Evolutionary conservation across 2,888 invertebrate genomes (phyloP).

Genomic region (Volucella inflata): DNA sequence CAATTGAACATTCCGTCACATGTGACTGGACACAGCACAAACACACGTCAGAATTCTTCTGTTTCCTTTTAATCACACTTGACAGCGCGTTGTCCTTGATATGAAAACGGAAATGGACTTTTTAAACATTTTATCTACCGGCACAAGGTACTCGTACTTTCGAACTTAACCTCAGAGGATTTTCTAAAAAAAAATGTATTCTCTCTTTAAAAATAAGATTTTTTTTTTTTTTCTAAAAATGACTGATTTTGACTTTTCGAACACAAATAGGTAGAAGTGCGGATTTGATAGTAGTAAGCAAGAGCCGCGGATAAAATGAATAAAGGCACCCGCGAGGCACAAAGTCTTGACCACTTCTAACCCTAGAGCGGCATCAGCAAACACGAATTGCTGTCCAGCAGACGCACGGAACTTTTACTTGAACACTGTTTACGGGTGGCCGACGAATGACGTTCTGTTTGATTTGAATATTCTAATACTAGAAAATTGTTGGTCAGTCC

Average conservation of each 20-base stretch:
- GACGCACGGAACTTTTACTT: conserved; percentile 60
- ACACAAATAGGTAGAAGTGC: background rate
- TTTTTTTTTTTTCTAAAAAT: conserved; percentile 16
- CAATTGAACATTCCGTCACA: conserved; percentile 46
- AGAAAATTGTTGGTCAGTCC: conserved; percentile 76
- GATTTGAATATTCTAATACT: conserved; percentile 78
- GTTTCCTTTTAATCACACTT: conserved; percentile 47
- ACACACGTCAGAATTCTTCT: conserved; percentile 10
- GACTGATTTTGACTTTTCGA: conserved; percentile 15
- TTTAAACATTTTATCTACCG: conserved; percentile 55
- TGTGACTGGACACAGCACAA: conserved; percentile 34
- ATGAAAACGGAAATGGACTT: conserved; percentile 2
- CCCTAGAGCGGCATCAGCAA: conserved; percentile 68
- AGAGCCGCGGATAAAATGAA: conserved; percentile 41
- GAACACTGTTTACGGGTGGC: conserved; percentile 52
- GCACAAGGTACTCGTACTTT: conserved; percentile 15
- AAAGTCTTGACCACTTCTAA: conserved; percentile 82
- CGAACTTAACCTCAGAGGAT: background rate
- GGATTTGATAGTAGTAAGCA: background rate
- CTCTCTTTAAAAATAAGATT: background rate
- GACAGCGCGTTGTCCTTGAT: conserved; percentile 52
- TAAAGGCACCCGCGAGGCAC: conserved; percentile 77
- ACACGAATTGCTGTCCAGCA: conserved; percentile 41
- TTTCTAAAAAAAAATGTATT: too few relatives aligned
- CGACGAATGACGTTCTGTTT: conserved; percentile 67